Conservation (phyloP, 2,888 invertebrate species). For the Liopterus haemorrhoidalis region DNA sequence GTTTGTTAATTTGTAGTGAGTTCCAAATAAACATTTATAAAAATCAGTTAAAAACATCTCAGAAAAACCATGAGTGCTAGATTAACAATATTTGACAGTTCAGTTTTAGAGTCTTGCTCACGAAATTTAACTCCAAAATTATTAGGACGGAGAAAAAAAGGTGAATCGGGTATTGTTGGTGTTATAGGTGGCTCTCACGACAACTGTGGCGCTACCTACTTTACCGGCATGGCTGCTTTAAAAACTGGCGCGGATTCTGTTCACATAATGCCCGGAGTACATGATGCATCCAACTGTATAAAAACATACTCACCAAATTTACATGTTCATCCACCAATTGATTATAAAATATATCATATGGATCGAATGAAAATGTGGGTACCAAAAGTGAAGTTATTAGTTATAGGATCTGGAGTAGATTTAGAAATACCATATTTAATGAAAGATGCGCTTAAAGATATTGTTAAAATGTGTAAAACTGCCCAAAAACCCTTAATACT, state of each 20-base stretch:
- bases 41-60: too few species aligned
- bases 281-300: constrained; percentile 79
- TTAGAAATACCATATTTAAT: constrained; percentile 55
- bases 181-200: constrained; percentile 91
- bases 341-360: constrained; percentile 60
- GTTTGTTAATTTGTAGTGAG: too few species aligned
- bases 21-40: too few species aligned
- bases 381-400: constrained; percentile 76
- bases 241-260: constrained; percentile 88
- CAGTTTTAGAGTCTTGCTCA: too few species aligned
- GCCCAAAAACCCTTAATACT: constrained; percentile 72
- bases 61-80: too few species aligned
- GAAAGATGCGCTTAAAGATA: constrained; percentile 41
- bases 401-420: constrained; percentile 92
- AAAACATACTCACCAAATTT: constrained; percentile 96
- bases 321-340: constrained; percentile 92
- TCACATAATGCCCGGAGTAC: constrained; percentile 88
- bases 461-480: constrained; percentile 59
- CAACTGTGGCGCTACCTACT: constrained; percentile 97
- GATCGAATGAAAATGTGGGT: constrained; percentile 72
- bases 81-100: too few species aligned
- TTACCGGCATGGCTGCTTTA: constrained; percentile 84
- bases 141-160: constrained; percentile 68
- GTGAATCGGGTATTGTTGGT: constrained; percentile 85
- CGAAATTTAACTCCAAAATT: constrained; percentile 66